These are phyloP conservation scores for Masnerella sp. DNA, from an alignment of 2,888 invertebrate species.

Conservation along the genomic window DNA sequence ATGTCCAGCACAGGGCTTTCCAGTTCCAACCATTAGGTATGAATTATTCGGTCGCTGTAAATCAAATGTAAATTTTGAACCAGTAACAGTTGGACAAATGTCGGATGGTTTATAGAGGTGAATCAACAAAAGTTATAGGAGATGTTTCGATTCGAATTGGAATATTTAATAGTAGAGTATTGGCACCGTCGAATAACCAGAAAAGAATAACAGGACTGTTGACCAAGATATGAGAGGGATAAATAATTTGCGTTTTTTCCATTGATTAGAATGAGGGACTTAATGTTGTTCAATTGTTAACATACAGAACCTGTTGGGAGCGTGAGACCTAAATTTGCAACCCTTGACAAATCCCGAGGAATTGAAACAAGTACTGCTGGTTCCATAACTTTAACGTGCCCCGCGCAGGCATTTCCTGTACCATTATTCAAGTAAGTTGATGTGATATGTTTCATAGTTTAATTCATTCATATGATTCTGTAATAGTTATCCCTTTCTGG, in stretches of 20 bases:
- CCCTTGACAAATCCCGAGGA: slow-evolving; percentile 76
- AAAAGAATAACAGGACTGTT: slow-evolving; percentile 46
- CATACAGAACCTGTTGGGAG: slow-evolving; percentile 81
- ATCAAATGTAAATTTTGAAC: not conserved
- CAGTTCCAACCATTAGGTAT: slow-evolving; percentile 81
- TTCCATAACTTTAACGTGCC: slow-evolving; percentile 83
- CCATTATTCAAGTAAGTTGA: slow-evolving; percentile 83
- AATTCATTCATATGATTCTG: not conserved
- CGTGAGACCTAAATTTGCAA: slow-evolving; percentile 80
- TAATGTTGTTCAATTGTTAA: slow-evolving; percentile 26
- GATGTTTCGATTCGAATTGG: no score
- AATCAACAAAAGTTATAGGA: no score
- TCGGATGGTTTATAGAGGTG: no score
- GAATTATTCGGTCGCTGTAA: slow-evolving; percentile 47
- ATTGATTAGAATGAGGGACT: not conserved
- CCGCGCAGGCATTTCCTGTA: slow-evolving; percentile 87
- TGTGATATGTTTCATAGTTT: not conserved
- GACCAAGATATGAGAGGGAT: not conserved
- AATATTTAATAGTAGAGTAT: not conserved
- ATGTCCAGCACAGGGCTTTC: slow-evolving; percentile 87
- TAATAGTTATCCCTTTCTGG: slow-evolving; percentile 57
- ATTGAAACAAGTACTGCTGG: slow-evolving; percentile 71
- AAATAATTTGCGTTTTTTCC: not conserved
- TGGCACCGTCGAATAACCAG: slow-evolving; percentile 50
- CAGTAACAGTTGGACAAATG: not conserved